Evolutionary conservation across 2,797 vertebrate species (phyloP), one percentile per base, ranked within the genome.

Genomic region (Sebastes kiyomatsui): DNA sequence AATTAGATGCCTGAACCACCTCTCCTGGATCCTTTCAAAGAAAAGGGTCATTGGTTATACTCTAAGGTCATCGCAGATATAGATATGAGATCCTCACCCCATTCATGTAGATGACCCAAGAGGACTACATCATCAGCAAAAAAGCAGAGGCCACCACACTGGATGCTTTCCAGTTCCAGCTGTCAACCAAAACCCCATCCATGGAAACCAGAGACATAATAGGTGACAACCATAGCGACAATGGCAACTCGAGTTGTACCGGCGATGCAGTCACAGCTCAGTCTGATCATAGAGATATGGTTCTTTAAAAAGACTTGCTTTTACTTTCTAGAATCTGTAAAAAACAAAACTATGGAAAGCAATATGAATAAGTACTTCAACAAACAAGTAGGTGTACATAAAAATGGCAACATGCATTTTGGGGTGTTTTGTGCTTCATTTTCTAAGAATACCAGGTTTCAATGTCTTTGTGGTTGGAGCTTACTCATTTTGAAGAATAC

Each of bases 401-500:
- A 20, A 46, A 35, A 23, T 16, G 42, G 14, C 42, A 65, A 30
- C 4, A 38, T 74, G 55, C 1, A 49, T 52, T 84, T 22, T 52
- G 0, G 9, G 22, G 2, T 46, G 9, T 3, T 67, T 23, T 65
- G 2, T 56, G 22, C 52, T 74, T 52, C 2, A 7, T 56, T 66
- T 61, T 61, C 11, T 14, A 28, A 64, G 32, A 74, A 70, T 52
- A 56, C 18, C 33, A 55, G n/a, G 49, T 75, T 73, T 78, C 28
- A 2, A 16, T 30, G 32, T 68, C 38, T 64, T 58, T 68, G 23
- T 62, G 35, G 59, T n/a, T 46, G 10, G 18, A 81, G 79, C 52
- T 80, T 67, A 27, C 35, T 76, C 66, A 79, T 80, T 74, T 56
- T 71, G 33, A 76, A 65, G 18, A 70, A 61, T 23, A 2, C 22